Percentiles rank a stretch among this genome's conserved stretches.
Conservation (phyloP, 2,888 invertebrate genomes). For the Timandra comae region DNA sequence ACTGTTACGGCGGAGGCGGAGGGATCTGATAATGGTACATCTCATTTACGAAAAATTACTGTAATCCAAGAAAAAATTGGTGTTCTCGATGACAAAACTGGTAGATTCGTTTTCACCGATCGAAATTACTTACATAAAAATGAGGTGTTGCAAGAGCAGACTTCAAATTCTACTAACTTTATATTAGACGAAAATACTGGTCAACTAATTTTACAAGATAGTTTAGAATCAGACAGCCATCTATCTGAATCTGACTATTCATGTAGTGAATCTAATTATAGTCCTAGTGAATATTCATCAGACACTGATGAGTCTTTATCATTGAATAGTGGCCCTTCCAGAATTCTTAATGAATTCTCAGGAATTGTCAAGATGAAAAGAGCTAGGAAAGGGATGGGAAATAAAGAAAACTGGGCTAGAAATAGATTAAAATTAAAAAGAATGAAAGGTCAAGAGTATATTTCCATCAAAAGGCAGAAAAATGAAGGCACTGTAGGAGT, state of each 20-base stretch:
- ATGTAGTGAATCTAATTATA: background rate
- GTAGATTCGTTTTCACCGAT: too few species aligned
- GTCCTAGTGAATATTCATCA: too few species aligned
- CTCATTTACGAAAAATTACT: too few species aligned
- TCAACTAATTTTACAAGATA: background rate
- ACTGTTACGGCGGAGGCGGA: too few species aligned
- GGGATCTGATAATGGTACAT: too few species aligned
- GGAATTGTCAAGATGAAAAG: background rate
- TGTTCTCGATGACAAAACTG: too few species aligned
- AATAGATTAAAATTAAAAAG: background rate
- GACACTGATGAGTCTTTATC: background rate
- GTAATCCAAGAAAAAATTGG: too few species aligned
- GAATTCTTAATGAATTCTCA: background rate
- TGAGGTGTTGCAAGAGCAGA: too few species aligned
- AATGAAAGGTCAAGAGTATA: background rate
- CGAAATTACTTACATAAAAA: too few species aligned
- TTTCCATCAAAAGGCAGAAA: background rate
- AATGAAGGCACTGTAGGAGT: background rate
- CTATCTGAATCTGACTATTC: background rate
- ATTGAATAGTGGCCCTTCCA: background rate
- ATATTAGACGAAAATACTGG: background rate
- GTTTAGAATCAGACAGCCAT: background rate
- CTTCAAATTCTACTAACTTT: too few species aligned
- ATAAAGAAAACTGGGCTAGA: background rate
- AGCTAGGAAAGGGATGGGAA: background rate